Evolutionary conservation across 1,140 invertebrate genomes (phyloP), one percentile per base, ranked within the genome.

Genomic region (Adelges cooleyi): DNA sequence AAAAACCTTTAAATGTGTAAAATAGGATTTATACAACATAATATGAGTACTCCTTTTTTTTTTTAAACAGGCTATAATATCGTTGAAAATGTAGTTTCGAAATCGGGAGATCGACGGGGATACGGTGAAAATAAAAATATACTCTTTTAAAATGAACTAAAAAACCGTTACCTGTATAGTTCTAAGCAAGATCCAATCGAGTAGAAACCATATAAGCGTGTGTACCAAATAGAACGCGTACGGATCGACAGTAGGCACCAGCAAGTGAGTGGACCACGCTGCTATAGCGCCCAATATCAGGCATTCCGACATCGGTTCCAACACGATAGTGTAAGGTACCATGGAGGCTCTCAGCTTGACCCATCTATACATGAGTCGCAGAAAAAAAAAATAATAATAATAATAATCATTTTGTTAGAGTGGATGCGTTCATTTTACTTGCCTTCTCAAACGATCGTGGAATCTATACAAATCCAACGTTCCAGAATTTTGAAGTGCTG

Each of bases 221-320:
- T 99, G 96, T 70, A 94, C 83, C 66, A 95, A 76, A 75, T 93
- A 95, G 76, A 97, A 95, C 33, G 87, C 86, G 56, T 95, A 76
- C 0, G 90, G 86, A 75, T 96, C 92, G 0, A 98, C 77, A 65
- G 89, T 77, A 49, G 77, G 83, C 33, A 84, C 86, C 11, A 98
- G 77, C 65, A 89, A 77, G 49, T 77, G 83, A 40, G 84, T 86
- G 22, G 90, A 86, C 86, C 89, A 93, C 0, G 92, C 86, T 5
- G 90, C 86, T 69, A 86, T 81, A 0, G 88, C 83, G 8, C 94
- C 95, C n/a, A 95, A 80, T 2, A 92, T 79, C 75, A 99, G 80
- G 76, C 95, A 98, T 78, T 99, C 96, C 68, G 89, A 92, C 15
- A 98, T 75, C 0, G 95, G 96, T 75, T 99, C 96, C n/a, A 98